Percentiles rank a stretch among this genome's conserved stretches.
Evolutionary conservation across 2,113 vertebrate genomes (phyloP).

Genomic region (Hiodon alosoides): DNA sequence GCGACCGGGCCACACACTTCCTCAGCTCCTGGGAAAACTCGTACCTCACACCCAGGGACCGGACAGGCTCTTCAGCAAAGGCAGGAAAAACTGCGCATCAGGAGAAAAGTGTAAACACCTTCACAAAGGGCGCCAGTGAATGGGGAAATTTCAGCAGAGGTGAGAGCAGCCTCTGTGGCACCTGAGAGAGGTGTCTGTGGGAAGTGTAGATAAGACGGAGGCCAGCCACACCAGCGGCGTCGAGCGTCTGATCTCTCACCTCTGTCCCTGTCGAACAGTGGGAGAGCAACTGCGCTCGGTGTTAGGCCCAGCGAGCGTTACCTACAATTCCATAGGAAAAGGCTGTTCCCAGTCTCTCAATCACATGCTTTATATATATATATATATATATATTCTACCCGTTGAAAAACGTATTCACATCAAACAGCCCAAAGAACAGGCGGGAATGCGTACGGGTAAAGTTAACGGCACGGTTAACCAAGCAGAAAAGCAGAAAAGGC

Average conservation of each 20-base stretch:
- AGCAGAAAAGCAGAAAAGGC: no score
- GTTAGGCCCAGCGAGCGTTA: no score
- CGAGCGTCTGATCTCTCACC: constrained; percentile 1
- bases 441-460: no score
- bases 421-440: no score
- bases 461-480: no score
- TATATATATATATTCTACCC: no score
- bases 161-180: background rate
- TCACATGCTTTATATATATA: no score
- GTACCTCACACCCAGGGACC: background rate
- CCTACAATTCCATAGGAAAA: no score
- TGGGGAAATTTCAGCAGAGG: background rate
- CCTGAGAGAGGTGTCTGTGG: constrained; percentile 6
- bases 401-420: no score
- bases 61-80: background rate
- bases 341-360: no score
- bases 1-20: background rate
- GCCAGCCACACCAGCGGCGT: background rate
- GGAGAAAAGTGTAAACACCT: background rate
- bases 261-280: constrained; percentile 15
- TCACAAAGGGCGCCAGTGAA: background rate
- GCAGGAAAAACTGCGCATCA: background rate
- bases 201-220: constrained; percentile 5
- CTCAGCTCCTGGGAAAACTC: background rate
- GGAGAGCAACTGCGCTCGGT: no score